A percentile compares a stretch with the other conserved stretches of the same genome.
Evolutionary conservation across 1,140 invertebrate genomes (phyloP).

Genomic region (Dendroctonus ponderosae): DNA sequence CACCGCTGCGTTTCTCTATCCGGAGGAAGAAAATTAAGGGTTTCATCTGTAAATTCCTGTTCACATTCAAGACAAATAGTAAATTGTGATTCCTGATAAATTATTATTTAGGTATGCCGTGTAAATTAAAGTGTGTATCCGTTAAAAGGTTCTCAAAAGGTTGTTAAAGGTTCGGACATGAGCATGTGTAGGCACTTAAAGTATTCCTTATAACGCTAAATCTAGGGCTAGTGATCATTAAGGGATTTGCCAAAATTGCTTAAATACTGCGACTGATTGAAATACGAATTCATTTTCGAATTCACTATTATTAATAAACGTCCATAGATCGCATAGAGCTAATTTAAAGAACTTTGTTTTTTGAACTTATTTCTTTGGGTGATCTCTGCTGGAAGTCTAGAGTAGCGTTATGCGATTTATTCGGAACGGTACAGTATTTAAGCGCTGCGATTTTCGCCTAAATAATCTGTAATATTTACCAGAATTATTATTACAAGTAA

Average conservation of each 20-base stretch:
- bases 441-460: conserved; percentile 45
- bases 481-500: conserved; percentile 40
- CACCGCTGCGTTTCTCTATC: too few relatives aligned
- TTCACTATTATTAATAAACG: too few relatives aligned
- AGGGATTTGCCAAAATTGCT: conserved; percentile 4
- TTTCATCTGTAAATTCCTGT: too few relatives aligned
- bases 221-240: conserved; percentile 29
- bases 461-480: conserved; percentile 30
- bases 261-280: too few relatives aligned
- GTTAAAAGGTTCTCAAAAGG: conserved; percentile 20
- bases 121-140: conserved; percentile 26
- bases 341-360: too few relatives aligned
- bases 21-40: too few relatives aligned
- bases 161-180: conserved; percentile 20
- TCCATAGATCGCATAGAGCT: too few relatives aligned
- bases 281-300: too few relatives aligned
- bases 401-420: neutral
- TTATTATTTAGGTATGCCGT: conserved; percentile 29
- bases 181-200: conserved; percentile 19
- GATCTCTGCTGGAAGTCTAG: too few relatives aligned
- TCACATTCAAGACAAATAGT: conserved; percentile 5
- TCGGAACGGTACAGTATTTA: conserved; percentile 25
- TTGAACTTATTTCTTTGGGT: too few relatives aligned
- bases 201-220: conserved; percentile 24
- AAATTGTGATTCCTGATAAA: conserved; percentile 31